Percentiles rank a stretch among this genome's conserved stretches.
phyloP scores from a whole-genome alignment of 2,797 vertebrate species.

The Apogon talboti region DNA sequence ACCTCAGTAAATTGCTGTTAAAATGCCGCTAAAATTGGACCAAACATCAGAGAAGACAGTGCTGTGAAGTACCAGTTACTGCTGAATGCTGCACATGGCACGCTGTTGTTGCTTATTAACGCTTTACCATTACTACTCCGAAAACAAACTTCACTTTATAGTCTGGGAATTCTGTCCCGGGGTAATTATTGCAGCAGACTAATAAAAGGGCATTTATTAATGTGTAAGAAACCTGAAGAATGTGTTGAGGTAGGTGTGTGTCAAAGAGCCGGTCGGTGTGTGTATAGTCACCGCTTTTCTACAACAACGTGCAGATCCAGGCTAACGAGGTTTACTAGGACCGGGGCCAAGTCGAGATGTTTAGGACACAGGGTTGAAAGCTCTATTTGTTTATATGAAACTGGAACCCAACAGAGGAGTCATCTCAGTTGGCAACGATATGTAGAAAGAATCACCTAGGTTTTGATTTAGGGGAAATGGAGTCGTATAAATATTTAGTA shows the following conservation, averaged over 20 bases:
- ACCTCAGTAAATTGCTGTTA: not conserved
- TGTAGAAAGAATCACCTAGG: slow-evolving; percentile 64
- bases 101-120: slow-evolving; percentile 62
- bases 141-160: slow-evolving; percentile 63
- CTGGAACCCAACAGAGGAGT: slow-evolving; percentile 53
- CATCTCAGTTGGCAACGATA: slow-evolving; percentile 64
- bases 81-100: slow-evolving; percentile 41
- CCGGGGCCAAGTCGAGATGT: slow-evolving; percentile 55
- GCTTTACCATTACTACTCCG: slow-evolving; percentile 46
- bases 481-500: slow-evolving; percentile 75
- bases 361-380: slow-evolving; percentile 62
- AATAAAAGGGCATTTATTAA: slow-evolving; percentile 69
- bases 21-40: slow-evolving; percentile 14
- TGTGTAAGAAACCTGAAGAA: slow-evolving; percentile 57
- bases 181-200: slow-evolving; percentile 55
- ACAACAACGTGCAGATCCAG: slow-evolving; percentile 41
- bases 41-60: slow-evolving; percentile 14
- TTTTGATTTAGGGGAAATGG: slow-evolving; percentile 68
- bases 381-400: slow-evolving; percentile 65
- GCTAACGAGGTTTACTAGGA: slow-evolving; percentile 37
- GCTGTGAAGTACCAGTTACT: slow-evolving; percentile 26
- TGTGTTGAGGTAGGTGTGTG: slow-evolving; percentile 69
- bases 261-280: slow-evolving; percentile 59
- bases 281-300: slow-evolving; percentile 52
- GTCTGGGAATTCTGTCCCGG: slow-evolving; percentile 47